A percentile compares a stretch with the other conserved stretches of the same genome.
These are phyloP conservation scores for Oxytorus armatus DNA, from an alignment of 2,888 invertebrate species.

Conservation along the genomic window DNA sequence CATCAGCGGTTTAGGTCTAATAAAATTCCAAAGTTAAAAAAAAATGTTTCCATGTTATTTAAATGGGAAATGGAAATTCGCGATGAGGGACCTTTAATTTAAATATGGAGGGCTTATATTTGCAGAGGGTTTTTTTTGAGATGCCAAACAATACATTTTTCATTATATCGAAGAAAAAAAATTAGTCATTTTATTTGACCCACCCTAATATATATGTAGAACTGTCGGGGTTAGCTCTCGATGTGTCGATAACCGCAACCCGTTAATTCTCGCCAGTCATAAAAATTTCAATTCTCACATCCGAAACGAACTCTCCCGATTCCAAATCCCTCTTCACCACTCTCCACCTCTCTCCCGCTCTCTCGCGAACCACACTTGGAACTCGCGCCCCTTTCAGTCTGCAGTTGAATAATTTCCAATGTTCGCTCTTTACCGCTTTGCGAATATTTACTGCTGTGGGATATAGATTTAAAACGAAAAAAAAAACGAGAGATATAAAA, in stretches of 20 bases:
- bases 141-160: too few species aligned
- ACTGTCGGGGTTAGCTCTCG: slow-evolving; percentile 37
- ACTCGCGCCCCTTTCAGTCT: not conserved
- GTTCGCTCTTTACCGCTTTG: slow-evolving; percentile 18
- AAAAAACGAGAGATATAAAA: not conserved
- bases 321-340: not conserved
- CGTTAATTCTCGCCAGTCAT: slow-evolving; percentile 60
- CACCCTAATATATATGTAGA: slow-evolving; percentile 38
- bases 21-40: too few species aligned
- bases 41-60: too few species aligned
- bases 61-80: too few species aligned
- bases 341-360: not conserved
- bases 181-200: too few species aligned
- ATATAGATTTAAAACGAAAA: too few species aligned
- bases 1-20: too few species aligned
- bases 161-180: too few species aligned
- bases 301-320: slow-evolving; percentile 38
- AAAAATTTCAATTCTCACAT: slow-evolving; percentile 59
- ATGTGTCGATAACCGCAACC: slow-evolving; percentile 64
- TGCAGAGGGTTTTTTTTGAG: too few species aligned
- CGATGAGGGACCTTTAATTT: too few species aligned
- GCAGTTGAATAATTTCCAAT: slow-evolving; percentile 45
- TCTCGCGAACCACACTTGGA: slow-evolving; percentile 10
- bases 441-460: not conserved
- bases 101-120: too few species aligned